Evolutionary conservation across 2,797 vertebrate genomes (phyloP), one percentile per base, ranked within the genome.

Genomic region (Tapirus indicus): DNA sequence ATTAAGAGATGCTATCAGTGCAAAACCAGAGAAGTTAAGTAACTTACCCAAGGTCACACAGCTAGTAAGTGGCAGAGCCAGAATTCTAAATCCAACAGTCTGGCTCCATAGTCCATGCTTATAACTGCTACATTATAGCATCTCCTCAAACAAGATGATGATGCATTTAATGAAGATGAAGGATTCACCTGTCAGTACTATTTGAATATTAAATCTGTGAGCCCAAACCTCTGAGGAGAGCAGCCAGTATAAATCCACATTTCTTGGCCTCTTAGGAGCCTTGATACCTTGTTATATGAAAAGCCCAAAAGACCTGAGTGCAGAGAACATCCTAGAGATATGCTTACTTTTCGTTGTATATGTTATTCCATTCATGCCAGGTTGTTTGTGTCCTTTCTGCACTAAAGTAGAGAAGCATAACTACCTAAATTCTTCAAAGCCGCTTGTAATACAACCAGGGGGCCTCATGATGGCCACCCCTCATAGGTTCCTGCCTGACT

Each of bases 341-440:
- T 20, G 64, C 32, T 94, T 12, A 32, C 17, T 94, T 90, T 92
- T 86, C 41, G 27, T 87, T 92, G 9, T 74, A 9, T 82, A 16
- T 88, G 27, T 79, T 88, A 71, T n/a, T 89, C 5, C 69, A 60
- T 75, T 88, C 9, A 44, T 82, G 21, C 64, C 35, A 80, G 41
- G 13, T 56, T 66, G 0, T n/a, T 68, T 93, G 82, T 58, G 71
- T 71, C 92, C 41, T 92, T 95, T 69, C 64, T 71, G 49, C 75
- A 58, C n/a, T 93, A 80, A 97, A 92, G 64, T 86, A 11, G 7
- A 12, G 25, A 93, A 85, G 88, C 4, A 44, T 88, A 62, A 92
- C 47, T 97, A 99, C 99, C 99, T 99, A 99, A 99, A 95, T 99
- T 99, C 98, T 99, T 99, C 98, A 99, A 98, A 94, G 99, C 99